phyloP scores from a whole-genome alignment of 2,888 invertebrate species.

The Bimastos eiseni region DNA sequence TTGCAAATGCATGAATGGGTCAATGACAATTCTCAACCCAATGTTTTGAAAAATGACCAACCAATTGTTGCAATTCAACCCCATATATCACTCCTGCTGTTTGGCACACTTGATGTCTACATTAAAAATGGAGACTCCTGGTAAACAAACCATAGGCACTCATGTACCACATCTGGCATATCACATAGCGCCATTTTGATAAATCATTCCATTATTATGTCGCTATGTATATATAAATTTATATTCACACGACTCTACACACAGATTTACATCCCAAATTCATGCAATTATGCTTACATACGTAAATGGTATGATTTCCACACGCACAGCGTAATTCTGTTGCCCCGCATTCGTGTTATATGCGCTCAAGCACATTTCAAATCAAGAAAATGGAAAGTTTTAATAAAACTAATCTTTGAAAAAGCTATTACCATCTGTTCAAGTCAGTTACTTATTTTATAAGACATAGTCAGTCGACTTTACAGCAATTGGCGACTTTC shows the following conservation, averaged over 20 bases:
- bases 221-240: neutral
- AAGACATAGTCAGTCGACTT: constrained; percentile 13
- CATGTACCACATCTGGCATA: neutral
- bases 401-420: neutral
- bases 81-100: neutral
- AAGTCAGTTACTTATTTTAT: neutral
- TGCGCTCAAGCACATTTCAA: too few species aligned
- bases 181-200: neutral
- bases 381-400: neutral
- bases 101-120: neutral
- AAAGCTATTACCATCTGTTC: neutral
- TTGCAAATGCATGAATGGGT: neutral
- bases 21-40: neutral
- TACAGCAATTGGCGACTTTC: neutral
- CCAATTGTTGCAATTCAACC: neutral
- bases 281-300: neutral
- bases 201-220: neutral
- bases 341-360: neutral
- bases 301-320: neutral
- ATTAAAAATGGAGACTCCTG: neutral
- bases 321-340: neutral
- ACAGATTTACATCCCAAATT: neutral
- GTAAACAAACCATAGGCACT: neutral
- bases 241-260: neutral
- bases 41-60: neutral